These are phyloP conservation scores for Bungarus multicinctus DNA, from an alignment of 2,113 vertebrate species.

Conservation along the genomic window DNA sequence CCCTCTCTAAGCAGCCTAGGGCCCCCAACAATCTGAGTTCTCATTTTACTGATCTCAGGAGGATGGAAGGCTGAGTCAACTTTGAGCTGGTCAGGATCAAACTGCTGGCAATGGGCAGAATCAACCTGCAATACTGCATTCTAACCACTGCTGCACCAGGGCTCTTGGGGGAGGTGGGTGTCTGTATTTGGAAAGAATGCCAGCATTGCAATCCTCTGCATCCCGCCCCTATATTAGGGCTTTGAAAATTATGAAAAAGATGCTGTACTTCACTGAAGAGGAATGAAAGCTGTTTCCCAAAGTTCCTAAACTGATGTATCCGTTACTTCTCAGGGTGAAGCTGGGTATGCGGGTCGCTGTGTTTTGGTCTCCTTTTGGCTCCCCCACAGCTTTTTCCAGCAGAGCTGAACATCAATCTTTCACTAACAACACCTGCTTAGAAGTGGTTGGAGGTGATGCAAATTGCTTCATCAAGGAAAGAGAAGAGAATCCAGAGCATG, in stretches of 20 bases:
- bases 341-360: background rate
- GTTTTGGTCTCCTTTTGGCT: background rate
- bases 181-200: background rate
- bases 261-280: background rate
- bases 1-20: no score
- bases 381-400: background rate
- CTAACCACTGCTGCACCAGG: background rate
- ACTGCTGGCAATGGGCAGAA: background rate
- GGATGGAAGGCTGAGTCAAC: background rate
- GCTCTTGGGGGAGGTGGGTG: background rate
- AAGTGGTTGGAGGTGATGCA: background rate
- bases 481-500: background rate
- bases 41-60: background rate
- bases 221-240: background rate
- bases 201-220: background rate
- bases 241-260: background rate
- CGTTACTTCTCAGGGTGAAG: background rate
- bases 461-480: background rate
- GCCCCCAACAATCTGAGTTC: background rate
- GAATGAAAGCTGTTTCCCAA: background rate
- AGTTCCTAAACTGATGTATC: background rate
- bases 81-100: background rate
- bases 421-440: background rate
- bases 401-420: background rate
- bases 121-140: background rate